Conservation (phyloP, 1,140 invertebrate species). For the Brachionus rotundiformis region DNA sequence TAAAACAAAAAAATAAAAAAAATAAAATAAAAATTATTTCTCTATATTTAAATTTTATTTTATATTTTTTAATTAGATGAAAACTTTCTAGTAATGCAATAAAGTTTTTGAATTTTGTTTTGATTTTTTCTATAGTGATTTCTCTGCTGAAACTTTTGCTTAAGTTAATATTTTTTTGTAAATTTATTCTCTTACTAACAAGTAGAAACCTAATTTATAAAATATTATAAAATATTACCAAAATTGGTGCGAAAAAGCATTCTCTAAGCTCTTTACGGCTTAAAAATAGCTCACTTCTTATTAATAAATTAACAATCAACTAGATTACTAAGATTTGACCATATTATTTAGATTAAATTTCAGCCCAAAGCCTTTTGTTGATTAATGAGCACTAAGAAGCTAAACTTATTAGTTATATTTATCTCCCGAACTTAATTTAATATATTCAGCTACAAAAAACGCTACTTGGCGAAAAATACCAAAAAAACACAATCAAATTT, state of each 20-base stretch:
- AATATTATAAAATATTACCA: slow-evolving; percentile 13
- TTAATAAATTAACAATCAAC: slow-evolving; percentile 14
- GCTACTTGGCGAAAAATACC: not conserved
- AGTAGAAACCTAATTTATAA: slow-evolving; percentile 13
- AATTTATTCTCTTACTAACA: not conserved
- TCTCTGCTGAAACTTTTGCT: slow-evolving; percentile 34
- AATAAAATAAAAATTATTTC: not conserved
- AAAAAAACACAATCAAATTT: not conserved
- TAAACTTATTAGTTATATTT: not conserved
- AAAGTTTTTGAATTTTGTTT: slow-evolving; percentile 18
- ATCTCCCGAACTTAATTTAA: not conserved
- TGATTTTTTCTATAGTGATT: slow-evolving; percentile 47
- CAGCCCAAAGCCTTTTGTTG: not conserved
- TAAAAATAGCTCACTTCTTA: not conserved
- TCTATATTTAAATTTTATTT: not conserved
- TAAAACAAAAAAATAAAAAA: no score
- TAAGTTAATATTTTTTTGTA: slow-evolving; percentile 31
- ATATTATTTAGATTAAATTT: not conserved
- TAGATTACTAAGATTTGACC: not conserved
- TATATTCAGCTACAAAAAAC: not conserved
- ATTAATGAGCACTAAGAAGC: not conserved
- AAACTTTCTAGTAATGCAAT: not conserved
- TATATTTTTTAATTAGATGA: slow-evolving; percentile 1
- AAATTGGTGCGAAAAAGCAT: slow-evolving; percentile 6
- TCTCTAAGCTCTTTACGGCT: slow-evolving; percentile 3